Evolutionary conservation across 2,888 invertebrate genomes (phyloP).

Genomic region (Rhamphomyia laevipes): DNA sequence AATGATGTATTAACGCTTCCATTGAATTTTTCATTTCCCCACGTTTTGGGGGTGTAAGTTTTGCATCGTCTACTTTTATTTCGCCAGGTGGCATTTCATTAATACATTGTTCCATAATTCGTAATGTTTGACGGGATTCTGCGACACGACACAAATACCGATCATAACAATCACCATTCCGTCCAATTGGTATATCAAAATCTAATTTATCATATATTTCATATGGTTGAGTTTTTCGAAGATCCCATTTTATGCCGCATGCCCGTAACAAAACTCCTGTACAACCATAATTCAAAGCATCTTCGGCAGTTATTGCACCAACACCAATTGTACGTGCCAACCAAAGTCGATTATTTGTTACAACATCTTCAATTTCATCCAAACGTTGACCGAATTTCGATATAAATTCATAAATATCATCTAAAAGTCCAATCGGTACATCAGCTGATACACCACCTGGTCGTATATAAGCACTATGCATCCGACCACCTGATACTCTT

Average conservation of each 20-base stretch:
- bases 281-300: conserved; percentile 62
- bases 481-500: conserved; percentile 66
- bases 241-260: conserved; percentile 79
- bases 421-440: conserved; percentile 61
- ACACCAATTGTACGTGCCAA: conserved; percentile 58
- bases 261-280: conserved; percentile 68
- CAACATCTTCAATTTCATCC: conserved; percentile 74
- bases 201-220: conserved; percentile 72
- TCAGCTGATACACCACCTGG: conserved; percentile 71
- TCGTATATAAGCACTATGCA: conserved; percentile 72
- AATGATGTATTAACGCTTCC: conserved; percentile 84
- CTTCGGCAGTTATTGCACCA: conserved; percentile 57
- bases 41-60: conserved; percentile 60
- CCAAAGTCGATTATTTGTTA: conserved; percentile 66
- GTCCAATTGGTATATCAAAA: conserved; percentile 73
- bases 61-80: conserved; percentile 66
- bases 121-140: conserved; percentile 66
- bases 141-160: conserved; percentile 54
- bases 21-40: conserved; percentile 76
- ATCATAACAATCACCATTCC: conserved; percentile 76
- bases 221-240: conserved; percentile 71
- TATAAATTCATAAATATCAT: conserved; percentile 64
- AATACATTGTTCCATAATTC: conserved; percentile 69
- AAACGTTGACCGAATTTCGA: conserved; percentile 56
- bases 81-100: conserved; percentile 75